Conservation (phyloP, 1,140 invertebrate species). For the Ylistrum balloti region DNA sequence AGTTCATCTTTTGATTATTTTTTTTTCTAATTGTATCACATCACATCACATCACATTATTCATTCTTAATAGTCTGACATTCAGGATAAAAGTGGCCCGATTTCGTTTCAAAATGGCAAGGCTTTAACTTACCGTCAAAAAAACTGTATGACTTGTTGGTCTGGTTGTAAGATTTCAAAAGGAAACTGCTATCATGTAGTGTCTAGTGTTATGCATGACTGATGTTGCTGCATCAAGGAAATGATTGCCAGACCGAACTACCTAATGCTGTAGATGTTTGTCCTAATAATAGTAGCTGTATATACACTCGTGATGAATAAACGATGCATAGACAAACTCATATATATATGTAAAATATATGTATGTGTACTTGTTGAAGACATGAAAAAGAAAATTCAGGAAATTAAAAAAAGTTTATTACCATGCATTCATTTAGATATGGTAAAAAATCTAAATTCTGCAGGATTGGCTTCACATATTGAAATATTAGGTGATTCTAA, state of each 20-base stretch:
- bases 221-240: not conserved
- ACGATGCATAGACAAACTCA: too few relatives aligned
- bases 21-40: not conserved
- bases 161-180: not conserved
- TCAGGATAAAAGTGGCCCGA: not conserved
- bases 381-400: too few relatives aligned
- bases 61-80: not conserved
- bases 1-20: constrained; percentile 8
- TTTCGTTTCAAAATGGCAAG: not conserved
- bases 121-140: not conserved
- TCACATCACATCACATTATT: not conserved
- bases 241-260: not conserved
- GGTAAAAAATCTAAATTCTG: too few relatives aligned
- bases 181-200: not conserved
- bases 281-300: too few relatives aligned
- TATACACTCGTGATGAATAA: too few relatives aligned
- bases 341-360: too few relatives aligned
- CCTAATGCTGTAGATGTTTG: too few relatives aligned
- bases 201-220: not conserved
- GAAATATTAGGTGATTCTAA: too few relatives aligned
- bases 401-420: too few relatives aligned
- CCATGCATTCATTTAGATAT: too few relatives aligned
- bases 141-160: not conserved
- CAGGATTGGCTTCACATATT: too few relatives aligned
- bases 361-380: too few relatives aligned